Conservation (phyloP, 2,888 invertebrate genomes). For the Psylliodes chrysocephalus region DNA sequence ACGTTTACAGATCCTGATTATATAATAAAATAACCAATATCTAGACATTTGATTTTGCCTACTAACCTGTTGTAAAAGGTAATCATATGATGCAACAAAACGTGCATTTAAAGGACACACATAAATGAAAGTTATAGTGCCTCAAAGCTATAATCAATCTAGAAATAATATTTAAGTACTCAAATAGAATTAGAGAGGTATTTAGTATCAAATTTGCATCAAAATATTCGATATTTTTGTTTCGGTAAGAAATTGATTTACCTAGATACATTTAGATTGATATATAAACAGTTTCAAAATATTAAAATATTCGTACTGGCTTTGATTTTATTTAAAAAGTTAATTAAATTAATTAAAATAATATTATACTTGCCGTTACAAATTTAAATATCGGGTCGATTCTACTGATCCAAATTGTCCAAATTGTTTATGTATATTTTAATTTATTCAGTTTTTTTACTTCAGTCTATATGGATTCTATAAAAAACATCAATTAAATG, state of each 20-base stretch:
- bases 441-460: background rate
- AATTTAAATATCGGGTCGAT: background rate
- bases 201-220: background rate
- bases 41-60: background rate
- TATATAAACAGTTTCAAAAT: background rate
- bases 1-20: background rate
- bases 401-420: background rate
- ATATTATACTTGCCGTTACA: background rate
- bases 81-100: conserved; percentile 18
- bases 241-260: background rate
- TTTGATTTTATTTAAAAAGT: too few species aligned
- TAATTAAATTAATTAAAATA: background rate
- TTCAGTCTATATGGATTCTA: background rate
- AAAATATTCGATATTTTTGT: background rate
- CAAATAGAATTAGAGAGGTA: conserved; percentile 22
- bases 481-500: background rate
- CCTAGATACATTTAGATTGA: background rate
- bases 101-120: conserved; percentile 19
- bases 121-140: conserved; percentile 23
- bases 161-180: conserved; percentile 15
- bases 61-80: conserved; percentile 3
- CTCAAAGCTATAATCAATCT: conserved; percentile 21
- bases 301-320: too few species aligned
- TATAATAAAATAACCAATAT: background rate
- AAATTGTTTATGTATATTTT: background rate